phyloP scores from a whole-genome alignment of 2,113 vertebrate genomes.

The Scomber japonicus region DNA sequence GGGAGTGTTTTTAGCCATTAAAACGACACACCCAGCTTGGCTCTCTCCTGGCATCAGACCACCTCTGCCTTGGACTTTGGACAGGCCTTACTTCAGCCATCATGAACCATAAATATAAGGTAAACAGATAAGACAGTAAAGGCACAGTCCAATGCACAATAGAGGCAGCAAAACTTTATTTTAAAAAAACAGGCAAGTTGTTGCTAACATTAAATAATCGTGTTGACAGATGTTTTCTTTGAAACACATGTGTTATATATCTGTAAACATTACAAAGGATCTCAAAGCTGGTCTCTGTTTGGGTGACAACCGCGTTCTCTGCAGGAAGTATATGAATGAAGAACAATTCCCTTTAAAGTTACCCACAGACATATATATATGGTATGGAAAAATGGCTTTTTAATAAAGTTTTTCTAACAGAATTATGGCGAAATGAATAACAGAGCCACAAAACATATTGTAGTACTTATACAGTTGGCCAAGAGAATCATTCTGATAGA shows the following conservation, averaged over 20 bases:
- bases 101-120: constrained; percentile 9
- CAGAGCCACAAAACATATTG: constrained; percentile 13
- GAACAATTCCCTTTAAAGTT: background rate
- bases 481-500: background rate
- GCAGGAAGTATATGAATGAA: constrained; percentile 3
- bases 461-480: constrained; percentile 1
- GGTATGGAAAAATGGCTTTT: constrained; percentile 14
- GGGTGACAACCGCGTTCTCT: background rate
- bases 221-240: background rate
- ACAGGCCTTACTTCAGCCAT: background rate
- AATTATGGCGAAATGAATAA: constrained; percentile 26
- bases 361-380: constrained; percentile 15
- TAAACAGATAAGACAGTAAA: constrained; percentile 43
- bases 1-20: background rate
- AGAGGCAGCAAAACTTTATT: background rate
- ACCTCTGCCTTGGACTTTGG: constrained; percentile 51
- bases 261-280: background rate
- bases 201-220: background rate
- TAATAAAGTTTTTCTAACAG: constrained; percentile 14
- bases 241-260: background rate
- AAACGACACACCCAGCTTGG: constrained; percentile 5
- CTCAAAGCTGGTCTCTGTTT: background rate
- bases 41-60: background rate
- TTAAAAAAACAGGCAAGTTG: background rate
- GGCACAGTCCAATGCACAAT: background rate